phyloP scores from a whole-genome alignment of 2,797 vertebrate species.

The Adelosebastes latens region DNA sequence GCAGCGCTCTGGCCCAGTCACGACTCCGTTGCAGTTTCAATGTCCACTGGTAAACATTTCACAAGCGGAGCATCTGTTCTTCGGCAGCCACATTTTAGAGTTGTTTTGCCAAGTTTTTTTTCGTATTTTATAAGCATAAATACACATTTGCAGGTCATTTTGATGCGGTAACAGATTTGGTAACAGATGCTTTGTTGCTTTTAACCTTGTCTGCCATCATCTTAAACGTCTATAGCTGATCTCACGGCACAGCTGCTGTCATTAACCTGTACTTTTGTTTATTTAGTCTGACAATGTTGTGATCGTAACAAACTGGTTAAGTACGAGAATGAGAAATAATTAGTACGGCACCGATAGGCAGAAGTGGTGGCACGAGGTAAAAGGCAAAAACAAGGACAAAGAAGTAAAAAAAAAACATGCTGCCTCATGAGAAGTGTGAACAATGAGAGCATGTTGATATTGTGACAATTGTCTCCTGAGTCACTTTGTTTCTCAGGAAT shows the following conservation, averaged over 20 bases:
- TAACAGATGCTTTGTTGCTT: not conserved
- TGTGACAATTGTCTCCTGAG: slow-evolving; percentile 4
- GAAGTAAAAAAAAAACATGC: not conserved
- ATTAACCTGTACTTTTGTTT: not conserved
- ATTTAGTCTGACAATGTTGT: not conserved
- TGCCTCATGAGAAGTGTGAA: not conserved
- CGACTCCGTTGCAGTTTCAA: not conserved
- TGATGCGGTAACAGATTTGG: not conserved
- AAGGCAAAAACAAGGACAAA: not conserved
- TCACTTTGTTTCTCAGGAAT: slow-evolving; percentile 32
- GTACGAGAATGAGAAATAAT: not conserved
- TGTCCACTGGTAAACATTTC: not conserved
- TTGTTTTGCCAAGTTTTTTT: not conserved
- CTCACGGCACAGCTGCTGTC: not conserved
- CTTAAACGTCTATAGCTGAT: not conserved
- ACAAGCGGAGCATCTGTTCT: not conserved
- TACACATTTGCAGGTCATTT: not conserved
- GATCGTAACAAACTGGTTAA: not conserved
- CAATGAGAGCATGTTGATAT: not conserved
- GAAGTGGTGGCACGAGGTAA: not conserved
- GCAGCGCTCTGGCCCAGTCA: not conserved
- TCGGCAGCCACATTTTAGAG: not conserved
- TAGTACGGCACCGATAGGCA: not conserved
- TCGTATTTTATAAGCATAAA: not conserved
- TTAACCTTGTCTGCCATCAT: not conserved